Conservation (phyloP, 2,888 invertebrate genomes). For the Agrochola lychnidis region DNA sequence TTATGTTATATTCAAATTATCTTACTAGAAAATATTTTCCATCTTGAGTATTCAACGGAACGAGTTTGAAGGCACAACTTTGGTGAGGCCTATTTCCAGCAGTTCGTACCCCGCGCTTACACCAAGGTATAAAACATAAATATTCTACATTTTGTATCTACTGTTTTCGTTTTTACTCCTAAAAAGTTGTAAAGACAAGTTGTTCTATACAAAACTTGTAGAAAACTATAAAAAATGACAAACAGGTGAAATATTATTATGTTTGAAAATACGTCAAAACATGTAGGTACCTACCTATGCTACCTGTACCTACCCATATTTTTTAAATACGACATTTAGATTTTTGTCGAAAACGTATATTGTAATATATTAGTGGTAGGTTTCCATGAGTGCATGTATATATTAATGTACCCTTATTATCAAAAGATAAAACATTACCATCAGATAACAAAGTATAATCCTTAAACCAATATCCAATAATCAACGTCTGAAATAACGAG, state of each 20-base stretch:
- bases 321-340: background rate
- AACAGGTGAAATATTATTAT: background rate
- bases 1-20: no score
- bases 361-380: no score
- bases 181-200: background rate
- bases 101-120: background rate
- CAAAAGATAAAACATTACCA: conserved; percentile 43
- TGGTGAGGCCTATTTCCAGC: background rate
- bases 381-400: background rate
- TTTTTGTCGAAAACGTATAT: background rate
- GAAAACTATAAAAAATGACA: background rate
- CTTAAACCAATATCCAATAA: conserved; percentile 67
- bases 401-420: conserved; percentile 33
- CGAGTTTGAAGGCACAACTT: background rate
- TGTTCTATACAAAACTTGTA: background rate
- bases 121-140: no score
- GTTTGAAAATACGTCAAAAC: background rate
- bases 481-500: conserved; percentile 80
- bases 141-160: no score
- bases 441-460: conserved; percentile 53
- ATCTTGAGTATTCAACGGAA: background rate
- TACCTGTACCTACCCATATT: background rate
- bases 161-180: background rate
- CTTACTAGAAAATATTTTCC: background rate
- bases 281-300: background rate